Percentiles rank a stretch among this genome's conserved stretches.
Evolutionary conservation across 2,888 invertebrate genomes (phyloP).

Genomic region (Agrilus mali): DNA sequence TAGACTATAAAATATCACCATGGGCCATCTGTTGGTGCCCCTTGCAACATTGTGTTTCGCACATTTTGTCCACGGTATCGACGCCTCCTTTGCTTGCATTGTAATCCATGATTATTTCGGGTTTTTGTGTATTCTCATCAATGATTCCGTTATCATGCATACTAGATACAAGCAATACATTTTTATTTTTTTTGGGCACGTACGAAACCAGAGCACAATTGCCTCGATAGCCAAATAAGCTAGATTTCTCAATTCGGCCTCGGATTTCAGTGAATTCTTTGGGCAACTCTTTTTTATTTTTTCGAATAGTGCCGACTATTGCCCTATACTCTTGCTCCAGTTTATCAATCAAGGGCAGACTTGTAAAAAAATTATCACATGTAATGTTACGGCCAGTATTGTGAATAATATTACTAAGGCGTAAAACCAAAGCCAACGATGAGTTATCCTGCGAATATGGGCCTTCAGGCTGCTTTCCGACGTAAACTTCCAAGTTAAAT

Average conservation of each 20-base stretch:
- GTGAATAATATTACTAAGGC: conserved; percentile 6
- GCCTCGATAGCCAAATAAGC: conserved; percentile 5
- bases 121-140: no score
- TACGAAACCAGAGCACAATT: conserved; percentile 4
- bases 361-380: conserved; percentile 11
- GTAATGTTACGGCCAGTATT: conserved; percentile 9
- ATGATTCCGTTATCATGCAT: conserved; percentile 7
- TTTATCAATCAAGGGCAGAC: background rate
- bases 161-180: conserved; percentile 4
- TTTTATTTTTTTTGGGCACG: conserved; percentile 6
- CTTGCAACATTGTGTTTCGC: no score
- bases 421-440: conserved; percentile 4
- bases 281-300: no score
- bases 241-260: conserved; percentile 2
- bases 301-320: conserved; percentile 8
- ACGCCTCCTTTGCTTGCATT: no score
- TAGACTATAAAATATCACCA: no score
- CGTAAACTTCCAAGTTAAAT: conserved; percentile 6
- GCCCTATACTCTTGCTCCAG: conserved; percentile 7
- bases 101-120: no score
- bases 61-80: no score
- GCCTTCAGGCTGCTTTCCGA: no score
- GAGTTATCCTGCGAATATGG: conserved; percentile 5
- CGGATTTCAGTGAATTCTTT: conserved; percentile 4
- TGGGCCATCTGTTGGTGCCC: no score